Base-by-base conservation (phyloP, 2,888 invertebrate species). In the Campaea margaritaria region DNA sequence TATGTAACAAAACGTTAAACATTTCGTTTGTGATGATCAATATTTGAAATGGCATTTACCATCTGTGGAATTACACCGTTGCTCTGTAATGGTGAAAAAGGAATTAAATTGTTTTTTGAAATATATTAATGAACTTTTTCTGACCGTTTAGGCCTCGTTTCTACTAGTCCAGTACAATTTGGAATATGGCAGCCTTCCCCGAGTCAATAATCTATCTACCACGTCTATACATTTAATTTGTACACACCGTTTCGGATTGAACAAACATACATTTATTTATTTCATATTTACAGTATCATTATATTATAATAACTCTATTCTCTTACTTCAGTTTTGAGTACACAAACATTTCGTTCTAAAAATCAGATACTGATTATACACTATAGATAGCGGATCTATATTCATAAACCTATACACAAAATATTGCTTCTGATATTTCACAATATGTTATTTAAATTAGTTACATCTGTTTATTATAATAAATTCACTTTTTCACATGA, bases 391-490 rank as follows among this genome's bases (percentile, higher is more conserved):
- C n/a, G n/a, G 2, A 42, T 34, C 36, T 36, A 13, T 53, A 58
- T 43, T 45, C 46, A 51, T 64, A 83, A 74, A 86, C 60, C 74
- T 76, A 73, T 85, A 83, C 82, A 82, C 81, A 87, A 87, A 86
- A 86, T 85, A 85, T 82, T 74, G 71, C 69, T 76, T 78, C 69
- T 75, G 70, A 69, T 70, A 69, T 70, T 3, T 71, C 15, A 31
- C 13, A 13, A 9, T 68, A 68, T 65, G 59, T 66, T 69, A 73
- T 70, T 67, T 69, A 69, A 53, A 53, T 50, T 42, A 48, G 42
- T 15, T 46, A 57, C 13, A 47, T 47, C 47, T 47, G 21, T 54
- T 41, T 21, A 38, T 13, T 38, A 39, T 15, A 39, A 28, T 46
- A 50, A 50, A 50, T 50, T 41, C 49, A 50, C 14, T 15, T 41